Base-by-base conservation (phyloP, 1,140 invertebrate species). In the Luehdorfia chinensis region DNA sequence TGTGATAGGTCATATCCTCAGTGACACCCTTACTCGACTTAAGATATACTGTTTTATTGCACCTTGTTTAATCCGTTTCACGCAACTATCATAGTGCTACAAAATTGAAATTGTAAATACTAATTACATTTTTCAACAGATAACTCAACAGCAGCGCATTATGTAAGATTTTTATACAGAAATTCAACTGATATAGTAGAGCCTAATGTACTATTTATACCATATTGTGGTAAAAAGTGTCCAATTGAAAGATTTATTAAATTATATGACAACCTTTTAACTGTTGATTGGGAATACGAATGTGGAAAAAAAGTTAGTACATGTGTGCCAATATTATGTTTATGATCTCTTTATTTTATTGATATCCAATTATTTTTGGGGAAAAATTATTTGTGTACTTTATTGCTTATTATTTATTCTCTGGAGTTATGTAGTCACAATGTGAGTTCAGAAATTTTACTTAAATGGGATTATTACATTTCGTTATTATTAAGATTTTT, bases 141-240 rank as follows among this genome's bases (percentile, higher is more conserved):
- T 47, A 59, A 63, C 6, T 37, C 33, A 2, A 63, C 62, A 0
- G 37, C 32, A 9, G 30, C 39, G 4, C 52, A 75, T 32, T 73
- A 45, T 30, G 56, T 84, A 1, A 56, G 61, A 41, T 66, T 84
- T 25, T 69, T 46, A n/a, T 84, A 81, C 39, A 68, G 72, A 15
- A 84, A 84, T 39, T 59, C 64, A 0, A 66, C 59, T 4, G 73
- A 70, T 12, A 71, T 77, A 16, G 51, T 65, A 0, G 76, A 81
- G 31, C 77, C 80, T 1, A 4, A 43, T 14, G 37, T 73, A 0
- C 21, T 84, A 7, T 14, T 54, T 9, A 72, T 84, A 18, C 80
- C 80, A 7, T 34, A 69, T 13, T 84, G 77, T 46, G 72, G 70
- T 1, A 16, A 63, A 11, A 27, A 48, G 14, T 84, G 80, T 28